Conservation (phyloP, 2,797 vertebrate genomes). For the Eptatretus atami region DNA sequence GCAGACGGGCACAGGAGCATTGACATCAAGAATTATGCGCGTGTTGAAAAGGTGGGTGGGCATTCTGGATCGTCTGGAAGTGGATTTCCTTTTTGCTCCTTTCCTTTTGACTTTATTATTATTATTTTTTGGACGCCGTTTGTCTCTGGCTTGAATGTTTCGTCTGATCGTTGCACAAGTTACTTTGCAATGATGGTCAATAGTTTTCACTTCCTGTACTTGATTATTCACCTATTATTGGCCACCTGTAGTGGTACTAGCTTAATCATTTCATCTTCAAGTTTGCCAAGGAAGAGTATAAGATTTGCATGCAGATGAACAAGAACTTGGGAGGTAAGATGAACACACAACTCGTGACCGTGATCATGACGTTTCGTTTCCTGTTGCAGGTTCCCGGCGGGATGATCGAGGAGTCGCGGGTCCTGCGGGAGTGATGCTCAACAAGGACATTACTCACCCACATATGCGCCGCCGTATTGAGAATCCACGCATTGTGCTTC, state of each 20-base stretch:
- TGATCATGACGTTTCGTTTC: too few species aligned
- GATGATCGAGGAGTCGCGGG: slow-evolving; percentile 49
- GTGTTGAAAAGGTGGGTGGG: slow-evolving; percentile 47
- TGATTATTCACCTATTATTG: background rate
- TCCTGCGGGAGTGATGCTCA: slow-evolving; percentile 70
- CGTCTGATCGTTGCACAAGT: background rate
- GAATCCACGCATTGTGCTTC: slow-evolving; percentile 49
- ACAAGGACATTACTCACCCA: slow-evolving; percentile 69
- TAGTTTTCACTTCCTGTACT: background rate
- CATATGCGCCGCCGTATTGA: slow-evolving; percentile 49
- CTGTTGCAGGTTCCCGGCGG: slow-evolving; percentile 44
- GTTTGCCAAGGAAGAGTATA: too few species aligned
- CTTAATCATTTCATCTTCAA: too few species aligned
- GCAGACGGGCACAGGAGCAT: slow-evolving; percentile 65
- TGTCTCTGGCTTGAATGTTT: background rate
- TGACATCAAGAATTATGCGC: slow-evolving; percentile 81
- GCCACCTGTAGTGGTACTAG: too few species aligned
- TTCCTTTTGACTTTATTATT: too few species aligned
- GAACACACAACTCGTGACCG: too few species aligned
- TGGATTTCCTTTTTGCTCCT: background rate
- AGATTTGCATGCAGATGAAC: too few species aligned
- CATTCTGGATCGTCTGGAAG: background rate
- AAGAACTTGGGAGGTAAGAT: too few species aligned
- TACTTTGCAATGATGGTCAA: slow-evolving; percentile 1
- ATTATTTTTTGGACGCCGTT: background rate